Percentiles rank a stretch among this genome's conserved stretches.
Evolutionary conservation across 2,797 vertebrate species (phyloP).

Genomic region (Chelmon rostratus): DNA sequence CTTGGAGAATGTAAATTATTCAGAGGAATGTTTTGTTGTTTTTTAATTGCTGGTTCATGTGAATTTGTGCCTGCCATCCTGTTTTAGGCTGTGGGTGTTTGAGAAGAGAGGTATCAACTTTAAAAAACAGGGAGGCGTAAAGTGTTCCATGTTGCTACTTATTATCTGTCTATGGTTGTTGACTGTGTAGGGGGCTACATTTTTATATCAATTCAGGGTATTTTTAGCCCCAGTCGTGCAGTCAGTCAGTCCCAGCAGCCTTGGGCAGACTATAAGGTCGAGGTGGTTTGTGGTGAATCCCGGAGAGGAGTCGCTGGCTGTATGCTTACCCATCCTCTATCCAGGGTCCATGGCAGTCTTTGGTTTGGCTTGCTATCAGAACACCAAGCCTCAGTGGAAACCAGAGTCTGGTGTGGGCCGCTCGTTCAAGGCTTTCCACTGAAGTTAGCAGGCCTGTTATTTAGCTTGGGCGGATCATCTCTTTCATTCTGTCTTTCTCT

Average conservation of each 20-base stretch:
- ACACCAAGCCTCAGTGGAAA: constrained; percentile 65
- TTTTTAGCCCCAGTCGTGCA: constrained; percentile 48
- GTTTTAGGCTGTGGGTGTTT: constrained; percentile 13
- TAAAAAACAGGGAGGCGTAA: background rate
- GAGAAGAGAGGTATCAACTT: background rate
- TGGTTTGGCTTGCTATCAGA: constrained; percentile 64
- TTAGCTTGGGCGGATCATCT: constrained; percentile 59
- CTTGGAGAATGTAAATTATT: background rate
- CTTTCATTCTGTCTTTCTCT: constrained; percentile 14
- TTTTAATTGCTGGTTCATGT: background rate
- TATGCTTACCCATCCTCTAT: constrained; percentile 36
- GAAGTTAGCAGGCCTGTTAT: constrained; percentile 72
- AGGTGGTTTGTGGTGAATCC: constrained; percentile 59
- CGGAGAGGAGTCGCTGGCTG: constrained; percentile 48
- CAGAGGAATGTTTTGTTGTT: background rate
- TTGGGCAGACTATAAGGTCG: constrained; percentile 34
- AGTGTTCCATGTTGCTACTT: background rate
- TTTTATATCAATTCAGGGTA: constrained; percentile 39
- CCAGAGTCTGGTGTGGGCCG: constrained; percentile 51
- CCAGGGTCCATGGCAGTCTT: constrained; percentile 41
- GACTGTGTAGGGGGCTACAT: background rate
- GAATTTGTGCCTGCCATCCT: constrained; percentile 13
- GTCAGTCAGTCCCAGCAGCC: constrained; percentile 19
- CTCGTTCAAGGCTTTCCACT: constrained; percentile 63
- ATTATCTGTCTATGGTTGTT: constrained; percentile 18